Conservation (phyloP, 2,797 vertebrate genomes). For the Poeciliopsis paucimaculata region DNA sequence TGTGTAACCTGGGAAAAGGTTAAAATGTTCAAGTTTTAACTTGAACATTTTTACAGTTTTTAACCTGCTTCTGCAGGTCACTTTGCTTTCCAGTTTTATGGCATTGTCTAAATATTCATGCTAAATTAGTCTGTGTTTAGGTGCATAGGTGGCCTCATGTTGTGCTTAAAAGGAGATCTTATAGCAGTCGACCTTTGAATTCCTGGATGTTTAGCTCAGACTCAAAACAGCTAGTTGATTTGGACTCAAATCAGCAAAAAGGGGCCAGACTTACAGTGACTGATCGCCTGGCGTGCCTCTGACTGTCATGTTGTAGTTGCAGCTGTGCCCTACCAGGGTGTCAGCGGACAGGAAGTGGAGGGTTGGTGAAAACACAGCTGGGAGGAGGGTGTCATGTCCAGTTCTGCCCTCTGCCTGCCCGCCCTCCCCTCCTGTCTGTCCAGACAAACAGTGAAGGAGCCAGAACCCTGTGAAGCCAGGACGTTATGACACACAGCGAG, state of each 20-base stretch:
- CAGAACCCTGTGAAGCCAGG: slow-evolving; percentile 37
- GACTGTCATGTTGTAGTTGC: slow-evolving; percentile 45
- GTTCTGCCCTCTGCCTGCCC: slow-evolving; percentile 28
- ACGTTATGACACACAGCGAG: slow-evolving; percentile 37
- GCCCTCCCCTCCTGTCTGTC: slow-evolving; percentile 13
- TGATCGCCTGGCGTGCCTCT: slow-evolving; percentile 28
- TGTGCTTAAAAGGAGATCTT: slow-evolving; percentile 62
- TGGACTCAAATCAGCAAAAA: neutral
- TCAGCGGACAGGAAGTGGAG: slow-evolving; percentile 69
- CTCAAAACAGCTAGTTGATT: slow-evolving; percentile 42
- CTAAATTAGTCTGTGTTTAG: slow-evolving; percentile 24
- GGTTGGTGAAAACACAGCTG: slow-evolving; percentile 70
- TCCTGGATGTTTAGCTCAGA: slow-evolving; percentile 65
- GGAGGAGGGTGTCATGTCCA: slow-evolving; percentile 51
- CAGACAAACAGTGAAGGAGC: slow-evolving; percentile 58
- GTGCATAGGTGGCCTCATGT: slow-evolving; percentile 9
- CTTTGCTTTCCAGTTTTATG: slow-evolving; percentile 14
- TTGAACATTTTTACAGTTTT: too few species aligned
- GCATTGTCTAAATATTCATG: slow-evolving; percentile 10
- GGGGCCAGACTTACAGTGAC: slow-evolving; percentile 3
- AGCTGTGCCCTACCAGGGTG: slow-evolving; percentile 60
- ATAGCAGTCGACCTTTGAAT: slow-evolving; percentile 45
- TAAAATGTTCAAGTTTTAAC: neutral
- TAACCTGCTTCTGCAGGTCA: neutral
- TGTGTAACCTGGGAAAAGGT: neutral